Base-by-base conservation (phyloP, 1,140 invertebrate genomes). In the Brachionus rubens region DNA sequence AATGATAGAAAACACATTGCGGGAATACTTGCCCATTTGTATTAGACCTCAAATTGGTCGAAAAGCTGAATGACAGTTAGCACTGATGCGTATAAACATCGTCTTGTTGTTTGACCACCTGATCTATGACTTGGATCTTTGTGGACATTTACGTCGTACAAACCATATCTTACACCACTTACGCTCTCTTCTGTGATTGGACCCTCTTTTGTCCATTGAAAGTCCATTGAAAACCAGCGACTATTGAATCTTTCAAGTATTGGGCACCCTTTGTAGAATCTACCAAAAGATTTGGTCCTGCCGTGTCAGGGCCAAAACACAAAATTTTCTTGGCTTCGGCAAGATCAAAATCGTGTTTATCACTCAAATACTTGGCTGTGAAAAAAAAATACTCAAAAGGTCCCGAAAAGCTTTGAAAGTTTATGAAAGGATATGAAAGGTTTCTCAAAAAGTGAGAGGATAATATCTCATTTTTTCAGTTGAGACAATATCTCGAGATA, bases 91-190 rank as follows among this genome's bases (percentile, higher is more conserved):
- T 98, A 99, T 82, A 99, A 87, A 81, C 92, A 93, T 87, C 96
- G 91, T 86, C 96, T 91, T 78, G 96, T 93, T 28, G 96, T 99
- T 80, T 99, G 96, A 82, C 96, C 96, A 89, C 96, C 96, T 86
- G 96, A 96, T 88, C 97, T 91, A 89, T 99, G 97, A 86, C 99
- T 99, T 81, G 97, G 96, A 86, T 99, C 97, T 86, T 96, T 92
- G 85, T 99, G 97, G 46, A 99, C 88, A 30, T 96, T 99, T 26
- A 98, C 96, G 87, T 99, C 97, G 84, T 95, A 92, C 82, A 99
- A 96, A 87, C 99, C 96, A 87, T 98, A 99, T 62, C 96, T 88
- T 1, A 97, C 91, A 79, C 91, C 92, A 82, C 96, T 89, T 89
- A 99, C 89, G 85, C 98, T 97, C 86, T 99, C 97, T 86, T 99